These are phyloP conservation scores for Odontomyia ornata DNA, from an alignment of 2,888 invertebrate species.

Conservation along the genomic window DNA sequence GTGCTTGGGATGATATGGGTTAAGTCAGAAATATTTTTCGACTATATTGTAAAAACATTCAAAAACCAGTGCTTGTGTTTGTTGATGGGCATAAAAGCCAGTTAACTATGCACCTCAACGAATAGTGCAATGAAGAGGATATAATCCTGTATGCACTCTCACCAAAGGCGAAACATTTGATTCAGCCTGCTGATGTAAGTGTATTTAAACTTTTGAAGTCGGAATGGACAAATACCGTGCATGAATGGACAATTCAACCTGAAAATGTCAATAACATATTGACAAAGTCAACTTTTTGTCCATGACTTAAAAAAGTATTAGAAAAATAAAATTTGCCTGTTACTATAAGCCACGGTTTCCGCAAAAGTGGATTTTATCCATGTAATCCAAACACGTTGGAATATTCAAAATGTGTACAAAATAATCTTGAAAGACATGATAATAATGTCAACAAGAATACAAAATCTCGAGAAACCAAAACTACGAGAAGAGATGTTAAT, in stretches of 20 bases:
- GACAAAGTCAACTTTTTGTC: too few relatives aligned
- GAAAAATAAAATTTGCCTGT: background rate
- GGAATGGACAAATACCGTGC: background rate
- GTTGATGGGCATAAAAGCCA: background rate
- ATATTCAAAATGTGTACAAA: too few relatives aligned
- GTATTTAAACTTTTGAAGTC: background rate
- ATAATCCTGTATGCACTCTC: conserved; percentile 26
- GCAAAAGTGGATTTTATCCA: background rate
- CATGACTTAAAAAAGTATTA: background rate
- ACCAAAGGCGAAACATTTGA: background rate
- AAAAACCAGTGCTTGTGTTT: background rate
- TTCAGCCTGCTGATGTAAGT: background rate
- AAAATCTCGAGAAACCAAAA: background rate
- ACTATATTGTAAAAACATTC: too few relatives aligned
- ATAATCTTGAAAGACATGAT: background rate
- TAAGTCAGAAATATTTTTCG: too few relatives aligned
- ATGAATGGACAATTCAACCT: background rate
- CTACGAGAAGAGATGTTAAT: background rate
- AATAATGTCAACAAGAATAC: background rate
- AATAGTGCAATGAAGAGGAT: conserved; percentile 25
- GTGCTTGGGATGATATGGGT: too few relatives aligned
- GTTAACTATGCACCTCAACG: background rate
- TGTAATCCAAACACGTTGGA: background rate
- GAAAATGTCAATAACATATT: background rate
- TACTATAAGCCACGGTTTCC: background rate